Percentiles rank a stretch among this genome's conserved stretches.
Evolutionary conservation across 2,888 invertebrate genomes (phyloP).

Genomic region (Gortyna flavago): DNA sequence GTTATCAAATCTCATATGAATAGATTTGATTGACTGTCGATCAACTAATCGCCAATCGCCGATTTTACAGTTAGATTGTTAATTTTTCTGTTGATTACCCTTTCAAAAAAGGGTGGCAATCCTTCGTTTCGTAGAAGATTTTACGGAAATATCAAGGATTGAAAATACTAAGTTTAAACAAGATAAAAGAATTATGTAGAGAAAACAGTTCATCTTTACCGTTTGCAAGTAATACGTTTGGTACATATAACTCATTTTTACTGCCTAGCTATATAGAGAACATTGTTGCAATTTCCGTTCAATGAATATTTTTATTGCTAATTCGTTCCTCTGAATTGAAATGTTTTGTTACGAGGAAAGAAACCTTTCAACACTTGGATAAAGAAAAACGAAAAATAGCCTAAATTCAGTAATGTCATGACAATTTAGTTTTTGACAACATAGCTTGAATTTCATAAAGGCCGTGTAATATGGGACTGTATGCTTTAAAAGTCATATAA

Average conservation of each 20-base stretch:
- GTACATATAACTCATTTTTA: constrained; percentile 8
- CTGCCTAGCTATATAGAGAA: background rate
- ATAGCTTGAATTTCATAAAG: constrained; percentile 7
- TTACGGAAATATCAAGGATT: background rate
- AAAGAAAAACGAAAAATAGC: background rate
- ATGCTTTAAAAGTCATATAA: constrained; percentile 53
- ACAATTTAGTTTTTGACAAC: constrained; percentile 10
- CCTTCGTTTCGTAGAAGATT: background rate
- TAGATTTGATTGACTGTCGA: background rate
- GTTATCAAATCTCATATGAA: background rate
- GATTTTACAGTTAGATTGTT: background rate
- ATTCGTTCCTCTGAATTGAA: constrained; percentile 1
- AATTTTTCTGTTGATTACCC: background rate
- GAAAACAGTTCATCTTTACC: background rate
- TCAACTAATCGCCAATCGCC: background rate
- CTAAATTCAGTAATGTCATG: background rate
- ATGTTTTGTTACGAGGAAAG: background rate
- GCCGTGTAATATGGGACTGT: constrained; percentile 22
- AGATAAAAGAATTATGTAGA: background rate
- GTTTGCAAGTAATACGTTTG: background rate
- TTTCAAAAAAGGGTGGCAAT: too few species aligned
- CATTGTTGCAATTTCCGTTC: constrained; percentile 29
- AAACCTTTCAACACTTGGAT: background rate
- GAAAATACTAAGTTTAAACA: background rate
- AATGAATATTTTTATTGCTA: constrained; percentile 7